Evolutionary conservation across 1,140 invertebrate species (phyloP).

Genomic region (Trichogramma pretiosum): DNA sequence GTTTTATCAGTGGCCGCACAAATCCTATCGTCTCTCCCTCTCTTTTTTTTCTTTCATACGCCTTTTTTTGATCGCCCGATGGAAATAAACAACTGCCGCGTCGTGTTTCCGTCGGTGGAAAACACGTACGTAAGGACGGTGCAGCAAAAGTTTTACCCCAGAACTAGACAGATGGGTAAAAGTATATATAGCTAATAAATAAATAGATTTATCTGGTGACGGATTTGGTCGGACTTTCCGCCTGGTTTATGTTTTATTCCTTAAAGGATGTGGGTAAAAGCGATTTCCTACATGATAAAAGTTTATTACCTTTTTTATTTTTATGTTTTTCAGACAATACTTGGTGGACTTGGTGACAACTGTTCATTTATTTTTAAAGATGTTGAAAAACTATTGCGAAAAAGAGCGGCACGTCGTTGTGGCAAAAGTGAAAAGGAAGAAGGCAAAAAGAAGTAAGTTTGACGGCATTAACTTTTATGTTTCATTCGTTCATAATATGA

Average conservation of each 20-base stretch:
- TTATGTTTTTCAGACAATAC: conserved; percentile 54
- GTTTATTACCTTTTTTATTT: conserved; percentile 4
- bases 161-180: too few relatives aligned
- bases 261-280: too few relatives aligned
- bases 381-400: conserved; percentile 74
- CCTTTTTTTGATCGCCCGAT: conserved; percentile 20
- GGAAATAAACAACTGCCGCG: conserved; percentile 37
- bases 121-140: conserved; percentile 18
- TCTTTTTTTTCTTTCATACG: conserved; percentile 8
- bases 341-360: conserved; percentile 82
- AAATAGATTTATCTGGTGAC: conserved; percentile 14
- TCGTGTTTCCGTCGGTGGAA: conserved; percentile 30
- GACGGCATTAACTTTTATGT: too few relatives aligned
- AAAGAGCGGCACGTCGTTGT: conserved; percentile 63
- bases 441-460: conserved; percentile 45
- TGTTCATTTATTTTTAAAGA: conserved; percentile 84
- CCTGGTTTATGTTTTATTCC: conserved; percentile 9
- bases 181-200: conserved; percentile 8
- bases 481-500: too few relatives aligned
- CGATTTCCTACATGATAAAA: background rate
- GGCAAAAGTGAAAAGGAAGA: conserved; percentile 46
- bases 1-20: too few relatives aligned
- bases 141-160: too few relatives aligned
- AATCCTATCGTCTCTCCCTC: conserved; percentile 11
- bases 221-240: background rate